Percentiles rank a stretch among this genome's conserved stretches.
Evolutionary conservation across 2,797 vertebrate genomes (phyloP).

Genomic region (Mus spretus): DNA sequence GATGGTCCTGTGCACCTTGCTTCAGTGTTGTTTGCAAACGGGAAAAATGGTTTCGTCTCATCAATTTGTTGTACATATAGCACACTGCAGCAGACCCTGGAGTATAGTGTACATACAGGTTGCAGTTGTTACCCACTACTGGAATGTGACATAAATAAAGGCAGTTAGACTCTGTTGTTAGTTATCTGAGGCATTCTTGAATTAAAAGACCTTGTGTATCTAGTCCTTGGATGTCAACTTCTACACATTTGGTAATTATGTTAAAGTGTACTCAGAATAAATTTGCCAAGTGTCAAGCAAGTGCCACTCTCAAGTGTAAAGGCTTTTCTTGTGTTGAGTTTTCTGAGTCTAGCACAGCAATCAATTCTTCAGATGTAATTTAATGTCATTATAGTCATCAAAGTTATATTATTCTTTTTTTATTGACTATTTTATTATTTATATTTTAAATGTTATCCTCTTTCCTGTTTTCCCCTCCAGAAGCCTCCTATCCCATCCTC

Average conservation of each 20-base stretch:
- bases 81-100: background rate
- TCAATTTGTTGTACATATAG: background rate
- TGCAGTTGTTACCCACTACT: background rate
- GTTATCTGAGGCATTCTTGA: background rate
- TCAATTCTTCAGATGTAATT: conserved; percentile 62
- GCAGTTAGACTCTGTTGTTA: background rate
- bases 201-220: background rate
- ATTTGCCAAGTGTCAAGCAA: conserved; percentile 1
- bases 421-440: too few relatives aligned
- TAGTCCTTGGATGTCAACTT: background rate
- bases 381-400: conserved; percentile 16
- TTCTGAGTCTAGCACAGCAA: background rate
- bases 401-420: conserved; percentile 30
- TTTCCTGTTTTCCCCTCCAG: too few relatives aligned
- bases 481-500: too few relatives aligned
- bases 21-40: background rate
- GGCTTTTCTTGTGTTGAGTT: background rate
- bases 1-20: background rate
- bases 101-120: background rate
- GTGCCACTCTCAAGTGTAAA: background rate
- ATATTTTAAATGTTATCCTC: too few relatives aligned
- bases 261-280: conserved; percentile 36
- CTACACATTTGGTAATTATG: background rate
- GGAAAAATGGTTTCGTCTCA: conserved; percentile 3
- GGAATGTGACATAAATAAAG: background rate